A percentile compares a stretch with the other conserved stretches of the same genome.
Conservation (phyloP, 2,113 vertebrate species). For the Lampris megalopsis region DNA sequence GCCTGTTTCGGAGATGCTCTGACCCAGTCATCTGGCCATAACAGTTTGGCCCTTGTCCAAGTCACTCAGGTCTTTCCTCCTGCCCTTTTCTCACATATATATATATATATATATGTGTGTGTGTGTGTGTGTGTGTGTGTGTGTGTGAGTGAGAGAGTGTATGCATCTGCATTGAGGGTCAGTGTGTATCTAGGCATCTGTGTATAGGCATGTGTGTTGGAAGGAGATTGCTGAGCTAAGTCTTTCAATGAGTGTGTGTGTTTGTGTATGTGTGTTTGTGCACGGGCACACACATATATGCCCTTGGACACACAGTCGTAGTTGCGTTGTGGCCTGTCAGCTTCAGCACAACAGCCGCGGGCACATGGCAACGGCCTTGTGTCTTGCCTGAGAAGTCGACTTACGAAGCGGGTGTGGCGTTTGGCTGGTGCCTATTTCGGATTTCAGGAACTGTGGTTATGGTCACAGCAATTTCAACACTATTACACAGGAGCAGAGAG, state of each 20-base stretch:
- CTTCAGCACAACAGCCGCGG: constrained; percentile 16
- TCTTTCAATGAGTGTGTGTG: background rate
- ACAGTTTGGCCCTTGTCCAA: no score
- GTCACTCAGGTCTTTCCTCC: no score
- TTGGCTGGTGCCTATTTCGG: constrained; percentile 50
- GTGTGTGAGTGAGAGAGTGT: no score
- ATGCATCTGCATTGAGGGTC: no score
- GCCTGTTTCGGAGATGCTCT: no score
- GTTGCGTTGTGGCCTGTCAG: constrained; percentile 4
- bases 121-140: no score
- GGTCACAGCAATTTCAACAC: constrained; percentile 56
- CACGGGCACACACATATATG: background rate
- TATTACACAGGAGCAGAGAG: constrained; percentile 22
- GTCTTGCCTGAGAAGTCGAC: constrained; percentile 41
- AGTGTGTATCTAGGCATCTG: background rate
- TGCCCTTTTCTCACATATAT: no score
- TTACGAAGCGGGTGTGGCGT: constrained; percentile 49
- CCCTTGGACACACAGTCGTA: background rate
- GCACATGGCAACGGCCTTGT: constrained; percentile 27
- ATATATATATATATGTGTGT: no score
- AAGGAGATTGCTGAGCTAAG: no score
- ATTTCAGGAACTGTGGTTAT: constrained; percentile 30
- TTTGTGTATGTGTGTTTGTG: background rate
- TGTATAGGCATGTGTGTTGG: constrained; percentile 12
- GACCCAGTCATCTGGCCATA: no score